A percentile compares a stretch with the other conserved stretches of the same genome.
These are phyloP conservation scores for Ochropleura plecta DNA, from an alignment of 2,888 invertebrate species.

Conservation along the genomic window DNA sequence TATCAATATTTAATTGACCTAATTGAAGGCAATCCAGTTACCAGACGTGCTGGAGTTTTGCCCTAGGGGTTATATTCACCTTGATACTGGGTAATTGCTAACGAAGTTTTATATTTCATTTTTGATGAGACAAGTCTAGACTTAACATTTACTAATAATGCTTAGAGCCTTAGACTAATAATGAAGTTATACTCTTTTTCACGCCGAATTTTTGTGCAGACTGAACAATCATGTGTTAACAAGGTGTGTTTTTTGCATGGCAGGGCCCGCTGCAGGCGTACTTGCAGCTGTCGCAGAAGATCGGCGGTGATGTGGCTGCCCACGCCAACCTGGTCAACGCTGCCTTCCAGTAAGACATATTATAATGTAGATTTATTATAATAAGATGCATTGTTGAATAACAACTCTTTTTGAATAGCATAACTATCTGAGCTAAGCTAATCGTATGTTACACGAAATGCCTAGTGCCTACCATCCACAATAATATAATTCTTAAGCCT, in stretches of 20 bases:
- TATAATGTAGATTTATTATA: conserved; percentile 8
- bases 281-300: conserved; percentile 93
- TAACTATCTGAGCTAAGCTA: no score
- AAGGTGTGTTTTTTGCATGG: conserved; percentile 60
- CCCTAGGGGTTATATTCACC: conserved; percentile 37
- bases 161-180: not conserved
- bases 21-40: conserved; percentile 30
- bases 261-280: conserved; percentile 94
- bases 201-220: not conserved
- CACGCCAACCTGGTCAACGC: conserved; percentile 95
- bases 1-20: conserved; percentile 57
- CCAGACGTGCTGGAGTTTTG: conserved; percentile 41
- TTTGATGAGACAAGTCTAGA: conserved; percentile 9
- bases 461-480: not conserved
- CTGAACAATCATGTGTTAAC: conserved; percentile 4
- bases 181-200: not conserved
- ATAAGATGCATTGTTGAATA: not conserved
- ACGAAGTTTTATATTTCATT: conserved; percentile 13
- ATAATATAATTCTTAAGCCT: not conserved
- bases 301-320: conserved; percentile 96
- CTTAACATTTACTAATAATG: not conserved
- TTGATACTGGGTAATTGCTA: conserved; percentile 21
- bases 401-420: not conserved
- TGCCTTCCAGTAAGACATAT: conserved; percentile 94
- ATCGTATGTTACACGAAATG: conserved; percentile 1